Evolutionary conservation across 2,113 vertebrate genomes (phyloP), one percentile per base, ranked within the genome.

Genomic region (Panthera uncia): DNA sequence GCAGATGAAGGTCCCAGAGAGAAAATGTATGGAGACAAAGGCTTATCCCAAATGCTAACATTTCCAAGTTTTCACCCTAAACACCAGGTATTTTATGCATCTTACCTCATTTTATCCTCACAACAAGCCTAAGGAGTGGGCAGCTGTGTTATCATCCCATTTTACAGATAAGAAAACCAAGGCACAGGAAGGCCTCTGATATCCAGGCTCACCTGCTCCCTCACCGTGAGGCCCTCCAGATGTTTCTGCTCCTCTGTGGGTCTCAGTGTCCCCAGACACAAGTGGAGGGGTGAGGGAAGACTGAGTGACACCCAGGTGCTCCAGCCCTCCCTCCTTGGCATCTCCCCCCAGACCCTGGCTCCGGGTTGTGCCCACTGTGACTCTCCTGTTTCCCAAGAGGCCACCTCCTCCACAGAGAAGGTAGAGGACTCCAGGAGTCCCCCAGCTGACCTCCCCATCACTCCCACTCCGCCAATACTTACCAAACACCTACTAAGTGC

Each of bases 31-130:
- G 57, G 84, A 92, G 94, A 97, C 57, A 78, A 91, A 93, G 80
- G 92, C 38, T 52, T 14, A 91, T 97, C 48, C 73, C 87, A 86
- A 84, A 97, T 95, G 96, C 94, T 94, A 91, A 85, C 95, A 89
- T n/a, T 78, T 87, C 89, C 27, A 19, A 74, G 15, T 0, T 1
- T 21, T 48, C 33, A 2, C 5, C 41, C 25, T n/a, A 38, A 63
- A 81, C 41, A 36, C 33, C 31, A 71, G 89, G 55, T 65, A 11
- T 7, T 74, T 6, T 16, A 0, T 18, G 36, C 18, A 1, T 29
- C 91, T 82, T 10, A 61, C 36, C 31, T 68, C 52, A 7, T 52
- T 27, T 27, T n/a, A 55, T 57, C 23, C 84, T 69, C 25, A 15
- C n/a, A 29, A 25, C 3, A 23, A 79, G 57, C 41, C 66, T 45